phyloP scores from a whole-genome alignment of 2,888 invertebrate species.

The Apoderus coryli region DNA sequence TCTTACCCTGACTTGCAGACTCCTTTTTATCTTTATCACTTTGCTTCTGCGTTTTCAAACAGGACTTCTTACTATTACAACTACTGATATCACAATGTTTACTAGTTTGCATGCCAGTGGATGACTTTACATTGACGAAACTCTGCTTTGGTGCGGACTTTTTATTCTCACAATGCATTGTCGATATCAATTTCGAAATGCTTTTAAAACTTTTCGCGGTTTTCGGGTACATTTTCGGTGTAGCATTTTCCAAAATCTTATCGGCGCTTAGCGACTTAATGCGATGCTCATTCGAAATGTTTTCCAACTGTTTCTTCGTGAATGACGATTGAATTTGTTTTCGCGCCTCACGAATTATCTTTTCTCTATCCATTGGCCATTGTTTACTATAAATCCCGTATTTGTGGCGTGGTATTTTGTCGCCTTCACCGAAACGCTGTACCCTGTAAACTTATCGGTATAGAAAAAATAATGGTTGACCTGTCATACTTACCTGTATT shows the following conservation, averaged over 20 bases:
- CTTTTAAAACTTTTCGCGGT: constrained; percentile 4
- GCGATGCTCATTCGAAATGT: constrained; percentile 10
- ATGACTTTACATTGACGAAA: too few species aligned
- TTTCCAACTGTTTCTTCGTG: constrained; percentile 14
- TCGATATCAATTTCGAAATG: constrained; percentile 15
- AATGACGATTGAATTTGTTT: constrained; percentile 15
- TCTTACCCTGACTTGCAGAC: too few species aligned
- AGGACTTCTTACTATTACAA: too few species aligned
- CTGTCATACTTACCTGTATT: constrained; percentile 38
- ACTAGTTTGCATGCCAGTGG: too few species aligned
- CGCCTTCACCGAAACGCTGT: constrained; percentile 31
- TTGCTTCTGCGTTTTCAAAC: too few species aligned
- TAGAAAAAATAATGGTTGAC: too few species aligned
- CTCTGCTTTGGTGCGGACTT: too few species aligned
- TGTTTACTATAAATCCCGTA: constrained; percentile 35
- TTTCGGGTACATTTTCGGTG: constrained; percentile 2
- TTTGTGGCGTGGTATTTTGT: constrained; percentile 33
- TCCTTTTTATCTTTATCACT: too few species aligned
- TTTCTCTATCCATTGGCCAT: constrained; percentile 26
- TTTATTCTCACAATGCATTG: constrained; percentile 11
- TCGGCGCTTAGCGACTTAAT: not conserved
- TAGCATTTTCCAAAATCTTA: not conserved
- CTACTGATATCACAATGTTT: too few species aligned
- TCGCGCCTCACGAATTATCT: constrained; percentile 18
- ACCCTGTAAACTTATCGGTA: constrained; percentile 15